phyloP scores from a whole-genome alignment of 2,113 vertebrate genomes.

The Sakesphorus luctuosus region DNA sequence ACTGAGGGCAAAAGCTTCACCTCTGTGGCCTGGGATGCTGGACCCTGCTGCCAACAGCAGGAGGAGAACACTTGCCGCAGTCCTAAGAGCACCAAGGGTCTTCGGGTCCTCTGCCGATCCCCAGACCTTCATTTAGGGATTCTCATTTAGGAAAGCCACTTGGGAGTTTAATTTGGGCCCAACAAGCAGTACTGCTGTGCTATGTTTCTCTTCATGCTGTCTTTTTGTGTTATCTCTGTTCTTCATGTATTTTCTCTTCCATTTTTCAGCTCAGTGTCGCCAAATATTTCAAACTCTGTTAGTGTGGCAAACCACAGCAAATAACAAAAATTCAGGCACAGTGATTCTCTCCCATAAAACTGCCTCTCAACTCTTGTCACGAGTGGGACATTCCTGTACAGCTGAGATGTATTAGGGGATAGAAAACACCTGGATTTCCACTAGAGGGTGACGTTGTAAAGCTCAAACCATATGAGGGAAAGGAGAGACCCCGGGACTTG shows the following conservation, averaged over 20 bases:
- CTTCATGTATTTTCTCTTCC: background rate
- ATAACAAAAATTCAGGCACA: accelerated
- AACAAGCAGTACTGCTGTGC: background rate
- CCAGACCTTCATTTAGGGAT: background rate
- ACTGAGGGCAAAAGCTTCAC: accelerated
- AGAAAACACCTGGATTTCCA: constrained; percentile 25
- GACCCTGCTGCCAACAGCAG: background rate
- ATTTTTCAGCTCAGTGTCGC: background rate
- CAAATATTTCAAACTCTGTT: background rate
- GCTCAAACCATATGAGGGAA: background rate
- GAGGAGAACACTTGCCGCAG: background rate
- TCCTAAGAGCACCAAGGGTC: background rate
- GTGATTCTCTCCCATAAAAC: background rate
- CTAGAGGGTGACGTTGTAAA: constrained; percentile 73
- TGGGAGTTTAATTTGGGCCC: background rate
- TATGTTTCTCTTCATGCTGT: background rate
- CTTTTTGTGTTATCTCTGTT: background rate
- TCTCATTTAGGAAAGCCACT: background rate
- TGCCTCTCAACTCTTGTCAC: accelerated
- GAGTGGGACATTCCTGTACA: background rate
- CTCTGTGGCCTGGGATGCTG: background rate
- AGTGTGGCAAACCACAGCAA: background rate
- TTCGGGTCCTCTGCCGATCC: background rate
- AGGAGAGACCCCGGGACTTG: background rate
- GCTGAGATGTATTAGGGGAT: background rate